Conservation (phyloP, 2,797 vertebrate genomes). For the Coreius guichenoti region DNA sequence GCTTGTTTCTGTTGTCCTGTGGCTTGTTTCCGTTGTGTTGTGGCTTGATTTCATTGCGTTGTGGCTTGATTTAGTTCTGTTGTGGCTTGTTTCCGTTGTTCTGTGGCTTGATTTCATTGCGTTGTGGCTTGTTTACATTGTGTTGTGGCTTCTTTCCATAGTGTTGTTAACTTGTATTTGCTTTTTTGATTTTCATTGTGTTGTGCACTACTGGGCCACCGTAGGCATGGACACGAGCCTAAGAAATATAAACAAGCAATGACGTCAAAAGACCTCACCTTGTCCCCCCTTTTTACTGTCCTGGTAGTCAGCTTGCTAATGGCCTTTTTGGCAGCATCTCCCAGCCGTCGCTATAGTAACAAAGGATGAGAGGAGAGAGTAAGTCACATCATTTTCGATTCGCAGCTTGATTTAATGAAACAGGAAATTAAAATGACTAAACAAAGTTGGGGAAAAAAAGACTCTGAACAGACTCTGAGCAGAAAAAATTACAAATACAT, state of each 20-base stretch:
- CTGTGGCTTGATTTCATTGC: too few species aligned
- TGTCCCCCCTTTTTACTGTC: conserved; percentile 96
- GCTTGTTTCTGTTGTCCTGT: too few species aligned
- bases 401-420: conserved; percentile 18
- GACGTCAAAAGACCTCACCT: conserved; percentile 79
- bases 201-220: too few species aligned
- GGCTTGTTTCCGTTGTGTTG: too few species aligned
- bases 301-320: conserved; percentile 94
- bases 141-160: too few species aligned
- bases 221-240: background rate
- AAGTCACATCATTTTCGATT: conserved; percentile 28
- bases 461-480: background rate
- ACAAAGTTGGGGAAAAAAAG: conserved; percentile 8
- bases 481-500: background rate
- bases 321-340: conserved; percentile 96
- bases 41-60: too few species aligned
- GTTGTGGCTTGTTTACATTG: too few species aligned
- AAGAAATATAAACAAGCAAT: conserved; percentile 43
- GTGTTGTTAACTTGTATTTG: too few species aligned
- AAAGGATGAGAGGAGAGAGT: conserved; percentile 57
- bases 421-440: conserved; percentile 28
- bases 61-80: too few species aligned
- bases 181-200: too few species aligned
- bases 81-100: too few species aligned
- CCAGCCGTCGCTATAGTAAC: conserved; percentile 88